Conservation (phyloP, 2,888 invertebrate species). For the Heliconius ismenius region DNA sequence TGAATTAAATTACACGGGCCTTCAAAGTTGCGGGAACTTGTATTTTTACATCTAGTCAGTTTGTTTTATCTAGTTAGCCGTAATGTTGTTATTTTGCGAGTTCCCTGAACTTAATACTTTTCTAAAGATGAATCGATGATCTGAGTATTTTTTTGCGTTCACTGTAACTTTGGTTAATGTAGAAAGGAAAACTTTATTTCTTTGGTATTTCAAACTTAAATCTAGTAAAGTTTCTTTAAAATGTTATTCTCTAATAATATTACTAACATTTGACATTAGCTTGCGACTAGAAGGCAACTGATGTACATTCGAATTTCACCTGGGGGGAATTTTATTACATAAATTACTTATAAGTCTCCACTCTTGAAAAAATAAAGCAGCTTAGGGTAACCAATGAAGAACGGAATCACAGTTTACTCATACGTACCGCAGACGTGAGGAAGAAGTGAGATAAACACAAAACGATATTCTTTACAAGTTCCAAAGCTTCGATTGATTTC, state of each 20-base stretch:
- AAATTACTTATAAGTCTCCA: too few relatives aligned
- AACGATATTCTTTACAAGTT: slow-evolving; percentile 29
- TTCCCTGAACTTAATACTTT: not conserved
- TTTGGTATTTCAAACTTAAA: not conserved
- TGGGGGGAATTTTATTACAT: too few relatives aligned
- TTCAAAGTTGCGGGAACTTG: not conserved
- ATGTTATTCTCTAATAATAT: too few relatives aligned
- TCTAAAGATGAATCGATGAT: not conserved
- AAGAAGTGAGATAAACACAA: slow-evolving; percentile 27
- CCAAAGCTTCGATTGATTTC: slow-evolving; percentile 47
- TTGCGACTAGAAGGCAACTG: too few relatives aligned
- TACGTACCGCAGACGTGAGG: not conserved
- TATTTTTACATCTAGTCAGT: not conserved
- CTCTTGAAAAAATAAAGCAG: too few relatives aligned
- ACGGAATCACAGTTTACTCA: not conserved
- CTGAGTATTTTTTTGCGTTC: not conserved
- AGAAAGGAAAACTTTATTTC: not conserved
- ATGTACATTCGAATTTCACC: too few relatives aligned
- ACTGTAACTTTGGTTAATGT: not conserved
- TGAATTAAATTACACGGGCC: slow-evolving; percentile 4
- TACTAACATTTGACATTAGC: too few relatives aligned
- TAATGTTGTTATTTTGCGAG: slow-evolving; percentile 2
- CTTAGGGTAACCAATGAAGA: too few relatives aligned
- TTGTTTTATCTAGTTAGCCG: slow-evolving; percentile 6
- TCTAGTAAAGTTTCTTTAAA: too few relatives aligned